These are phyloP conservation scores for Triops cancriformis DNA, from an alignment of 1,140 invertebrate genomes.

Conservation along the genomic window DNA sequence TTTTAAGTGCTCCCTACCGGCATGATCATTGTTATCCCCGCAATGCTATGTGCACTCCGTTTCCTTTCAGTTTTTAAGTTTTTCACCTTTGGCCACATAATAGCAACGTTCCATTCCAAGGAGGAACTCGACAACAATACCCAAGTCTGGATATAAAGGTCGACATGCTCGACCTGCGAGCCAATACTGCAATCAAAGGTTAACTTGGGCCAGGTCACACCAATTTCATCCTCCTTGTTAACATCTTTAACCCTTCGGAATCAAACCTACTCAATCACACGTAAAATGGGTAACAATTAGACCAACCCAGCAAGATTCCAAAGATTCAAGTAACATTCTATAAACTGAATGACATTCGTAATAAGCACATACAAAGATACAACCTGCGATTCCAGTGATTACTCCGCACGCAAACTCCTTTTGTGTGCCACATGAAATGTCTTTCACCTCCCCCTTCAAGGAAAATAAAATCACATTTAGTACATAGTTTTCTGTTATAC, in stretches of 20 bases:
- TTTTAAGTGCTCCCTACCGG: neutral
- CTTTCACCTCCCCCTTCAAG: neutral
- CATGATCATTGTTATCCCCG: neutral
- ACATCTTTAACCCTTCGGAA: neutral
- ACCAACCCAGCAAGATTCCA: neutral
- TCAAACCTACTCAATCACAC: neutral
- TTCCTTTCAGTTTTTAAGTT: neutral
- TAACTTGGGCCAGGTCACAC: neutral
- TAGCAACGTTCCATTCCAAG: neutral
- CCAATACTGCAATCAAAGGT: neutral
- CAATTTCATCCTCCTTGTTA: conserved; percentile 1
- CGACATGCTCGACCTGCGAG: neutral
- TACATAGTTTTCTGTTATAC: neutral
- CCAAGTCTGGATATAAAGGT: neutral
- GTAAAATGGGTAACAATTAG: neutral
- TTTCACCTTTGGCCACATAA: neutral
- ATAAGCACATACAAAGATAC: neutral
- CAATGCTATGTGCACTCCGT: neutral
- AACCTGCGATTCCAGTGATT: neutral
- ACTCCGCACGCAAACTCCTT: neutral
- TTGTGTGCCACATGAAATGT: neutral
- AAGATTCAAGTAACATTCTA: neutral
- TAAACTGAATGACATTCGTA: neutral
- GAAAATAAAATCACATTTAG: neutral
- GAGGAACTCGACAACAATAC: neutral